Conservation (phyloP, 2,888 invertebrate species). For the Drosophila nr. medialis region DNA sequence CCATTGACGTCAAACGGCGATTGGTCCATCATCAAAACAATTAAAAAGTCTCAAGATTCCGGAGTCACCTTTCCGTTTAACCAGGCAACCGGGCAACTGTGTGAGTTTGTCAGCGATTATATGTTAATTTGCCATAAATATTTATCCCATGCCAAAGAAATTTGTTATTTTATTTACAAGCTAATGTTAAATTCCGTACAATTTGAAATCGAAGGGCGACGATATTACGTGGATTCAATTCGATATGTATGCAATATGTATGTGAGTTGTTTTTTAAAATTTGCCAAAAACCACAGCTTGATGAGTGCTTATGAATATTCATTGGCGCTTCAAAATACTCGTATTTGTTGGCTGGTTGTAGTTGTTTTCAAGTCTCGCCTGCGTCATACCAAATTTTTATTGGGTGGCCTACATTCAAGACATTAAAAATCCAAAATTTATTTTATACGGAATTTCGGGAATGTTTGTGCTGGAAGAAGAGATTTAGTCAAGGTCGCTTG, state of each 20-base stretch:
- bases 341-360: constrained; percentile 19
- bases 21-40: constrained; percentile 65
- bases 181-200: constrained; percentile 37
- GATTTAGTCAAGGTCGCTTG: neutral
- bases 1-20: constrained; percentile 70
- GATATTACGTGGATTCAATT: constrained; percentile 34
- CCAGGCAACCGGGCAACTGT: constrained; percentile 20
- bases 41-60: constrained; percentile 55
- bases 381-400: constrained; percentile 13
- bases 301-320: constrained; percentile 58
- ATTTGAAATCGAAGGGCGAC: constrained; percentile 35
- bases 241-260: neutral
- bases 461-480: neutral
- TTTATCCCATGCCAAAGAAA: constrained; percentile 39
- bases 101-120: constrained; percentile 16
- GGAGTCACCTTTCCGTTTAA: constrained; percentile 17
- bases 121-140: constrained; percentile 63
- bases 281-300: constrained; percentile 31
- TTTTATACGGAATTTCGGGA: constrained; percentile 13
- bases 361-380: constrained; percentile 16
- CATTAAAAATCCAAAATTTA: constrained; percentile 5
- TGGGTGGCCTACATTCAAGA: constrained; percentile 59
- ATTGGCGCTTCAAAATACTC: constrained; percentile 62
- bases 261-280: constrained; percentile 30
- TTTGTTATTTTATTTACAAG: constrained; percentile 55